phyloP scores from a whole-genome alignment of 2,113 vertebrate species.

The Pelodiscus sinensis region DNA sequence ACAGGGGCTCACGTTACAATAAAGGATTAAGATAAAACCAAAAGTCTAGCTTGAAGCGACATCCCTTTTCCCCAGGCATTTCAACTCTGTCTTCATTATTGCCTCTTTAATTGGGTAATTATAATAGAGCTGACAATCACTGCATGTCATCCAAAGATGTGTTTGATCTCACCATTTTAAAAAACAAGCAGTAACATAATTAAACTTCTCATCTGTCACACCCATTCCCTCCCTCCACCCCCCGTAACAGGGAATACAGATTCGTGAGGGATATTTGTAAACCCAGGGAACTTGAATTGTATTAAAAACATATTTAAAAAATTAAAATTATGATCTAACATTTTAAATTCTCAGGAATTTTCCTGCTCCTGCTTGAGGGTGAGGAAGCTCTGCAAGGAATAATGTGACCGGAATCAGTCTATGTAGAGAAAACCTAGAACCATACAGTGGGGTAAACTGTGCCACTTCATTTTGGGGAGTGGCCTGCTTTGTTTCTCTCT shows the following conservation, averaged over 20 bases:
- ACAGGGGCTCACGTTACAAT: conserved; percentile 64
- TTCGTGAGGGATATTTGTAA: background rate
- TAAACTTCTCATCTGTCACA: conserved; percentile 24
- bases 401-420: background rate
- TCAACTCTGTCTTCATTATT: conserved; percentile 67
- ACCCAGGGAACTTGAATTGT: background rate
- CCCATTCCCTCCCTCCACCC: background rate
- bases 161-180: conserved; percentile 50
- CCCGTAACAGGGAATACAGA: background rate
- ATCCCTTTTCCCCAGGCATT: conserved; percentile 54
- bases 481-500: background rate
- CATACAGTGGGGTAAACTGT: background rate
- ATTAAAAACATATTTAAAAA: background rate
- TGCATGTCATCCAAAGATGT: conserved; percentile 29
- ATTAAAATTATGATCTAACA: background rate
- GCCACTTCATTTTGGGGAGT: background rate
- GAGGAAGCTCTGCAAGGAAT: background rate
- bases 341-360: background rate
- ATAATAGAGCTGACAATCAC: conserved; percentile 65
- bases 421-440: background rate
- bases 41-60: conserved; percentile 44
- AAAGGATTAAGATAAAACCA: conserved; percentile 68
- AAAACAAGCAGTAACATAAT: conserved; percentile 24
- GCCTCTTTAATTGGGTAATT: conserved; percentile 71
- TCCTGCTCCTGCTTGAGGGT: background rate